A percentile compares a stretch with the other conserved stretches of the same genome.
These are phyloP conservation scores for Oscheius sp. DNA, from an alignment of 2,888 invertebrate genomes.

Conservation along the genomic window DNA sequence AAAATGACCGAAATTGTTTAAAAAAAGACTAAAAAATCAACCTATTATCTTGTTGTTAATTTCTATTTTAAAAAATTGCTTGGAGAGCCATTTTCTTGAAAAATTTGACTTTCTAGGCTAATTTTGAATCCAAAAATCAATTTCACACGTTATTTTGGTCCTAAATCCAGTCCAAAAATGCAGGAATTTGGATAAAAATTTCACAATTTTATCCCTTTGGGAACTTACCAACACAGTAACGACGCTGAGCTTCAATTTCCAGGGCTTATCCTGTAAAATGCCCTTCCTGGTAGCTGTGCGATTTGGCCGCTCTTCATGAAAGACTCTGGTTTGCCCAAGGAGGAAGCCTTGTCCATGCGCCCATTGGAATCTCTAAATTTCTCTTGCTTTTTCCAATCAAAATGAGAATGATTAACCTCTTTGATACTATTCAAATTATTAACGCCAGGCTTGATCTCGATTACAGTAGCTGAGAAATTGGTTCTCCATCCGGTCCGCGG, in stretches of 20 bases:
- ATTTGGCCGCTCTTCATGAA: slow-evolving; percentile 42
- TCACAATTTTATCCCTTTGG: no score
- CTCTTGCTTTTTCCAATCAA: background rate
- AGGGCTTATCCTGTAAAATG: slow-evolving; percentile 48
- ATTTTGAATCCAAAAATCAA: no score
- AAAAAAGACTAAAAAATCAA: no score
- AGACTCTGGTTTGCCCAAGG: slow-evolving; percentile 39
- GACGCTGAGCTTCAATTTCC: slow-evolving; percentile 56
- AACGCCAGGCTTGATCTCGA: slow-evolving; percentile 66
- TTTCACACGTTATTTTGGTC: no score
- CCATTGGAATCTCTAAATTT: slow-evolving; percentile 45
- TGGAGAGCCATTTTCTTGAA: no score
- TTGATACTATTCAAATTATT: slow-evolving; percentile 66
- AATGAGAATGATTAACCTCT: slow-evolving; percentile 48
- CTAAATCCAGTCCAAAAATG: no score
- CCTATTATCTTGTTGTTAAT: no score
- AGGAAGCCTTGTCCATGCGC: slow-evolving; percentile 48
- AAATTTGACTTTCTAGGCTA: no score
- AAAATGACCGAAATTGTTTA: no score
- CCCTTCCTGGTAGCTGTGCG: slow-evolving; percentile 41
- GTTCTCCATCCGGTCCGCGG: slow-evolving; percentile 56
- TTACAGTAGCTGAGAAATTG: slow-evolving; percentile 64
- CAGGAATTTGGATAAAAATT: no score
- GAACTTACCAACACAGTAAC: slow-evolving; percentile 56
- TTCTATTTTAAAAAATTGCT: no score